A percentile compares a stretch with the other conserved stretches of the same genome.
These are phyloP conservation scores for Cirrhinus mrigala DNA, from an alignment of 2,797 vertebrate genomes.

Conservation along the genomic window DNA sequence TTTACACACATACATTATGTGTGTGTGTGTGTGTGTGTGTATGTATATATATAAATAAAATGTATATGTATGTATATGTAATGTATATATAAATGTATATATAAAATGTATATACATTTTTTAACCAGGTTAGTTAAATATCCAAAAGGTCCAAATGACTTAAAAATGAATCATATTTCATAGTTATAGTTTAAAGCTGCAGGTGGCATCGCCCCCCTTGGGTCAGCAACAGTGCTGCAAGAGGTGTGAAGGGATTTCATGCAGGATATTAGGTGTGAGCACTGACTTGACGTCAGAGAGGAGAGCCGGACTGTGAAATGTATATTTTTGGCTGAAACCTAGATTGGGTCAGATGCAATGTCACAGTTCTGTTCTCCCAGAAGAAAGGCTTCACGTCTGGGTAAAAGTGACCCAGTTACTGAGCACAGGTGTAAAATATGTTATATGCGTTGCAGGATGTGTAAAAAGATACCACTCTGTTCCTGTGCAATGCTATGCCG, in stretches of 20 bases:
- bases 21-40: too few species aligned
- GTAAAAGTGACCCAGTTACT: conserved; percentile 36
- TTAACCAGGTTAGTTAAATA: not conserved
- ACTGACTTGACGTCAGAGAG: not conserved
- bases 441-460: not conserved
- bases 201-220: not conserved
- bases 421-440: conserved; percentile 8
- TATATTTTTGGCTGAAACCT: conserved; percentile 31
- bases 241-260: conserved; percentile 6
- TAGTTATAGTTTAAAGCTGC: not conserved
- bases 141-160: not conserved
- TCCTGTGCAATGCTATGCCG: not conserved
- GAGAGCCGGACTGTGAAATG: not conserved
- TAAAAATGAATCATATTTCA: not conserved
- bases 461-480: not conserved
- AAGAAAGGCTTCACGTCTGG: conserved; percentile 2
- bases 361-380: conserved; percentile 22
- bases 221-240: not conserved
- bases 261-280: not conserved
- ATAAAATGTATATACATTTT: not conserved
- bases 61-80: too few species aligned
- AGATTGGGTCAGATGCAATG: conserved; percentile 31
- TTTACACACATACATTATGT: too few species aligned
- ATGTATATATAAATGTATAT: too few species aligned
- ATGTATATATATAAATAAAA: too few species aligned